A percentile compares a stretch with the other conserved stretches of the same genome.
phyloP scores from a whole-genome alignment of 2,113 vertebrate species.

The Catharus fuscescens region DNA sequence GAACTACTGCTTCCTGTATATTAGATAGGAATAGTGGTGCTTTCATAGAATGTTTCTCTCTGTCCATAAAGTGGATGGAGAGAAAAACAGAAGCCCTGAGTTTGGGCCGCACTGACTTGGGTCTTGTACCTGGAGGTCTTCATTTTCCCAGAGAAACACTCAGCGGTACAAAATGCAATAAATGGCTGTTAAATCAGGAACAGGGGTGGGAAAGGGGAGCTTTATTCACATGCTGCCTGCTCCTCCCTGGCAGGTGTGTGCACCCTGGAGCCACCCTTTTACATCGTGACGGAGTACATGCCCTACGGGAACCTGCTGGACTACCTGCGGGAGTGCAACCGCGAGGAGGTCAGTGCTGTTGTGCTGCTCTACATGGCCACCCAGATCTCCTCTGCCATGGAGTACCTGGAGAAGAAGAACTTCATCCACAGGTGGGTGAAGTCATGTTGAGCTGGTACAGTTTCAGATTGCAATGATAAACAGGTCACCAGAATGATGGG shows the following conservation, averaged over 20 bases:
- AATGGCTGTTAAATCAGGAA: background rate
- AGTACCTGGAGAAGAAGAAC: slow-evolving; percentile 98
- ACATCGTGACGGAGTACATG: slow-evolving; percentile 99
- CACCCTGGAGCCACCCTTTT: slow-evolving; percentile 96
- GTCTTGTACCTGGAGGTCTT: background rate
- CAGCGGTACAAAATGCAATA: fast-evolving
- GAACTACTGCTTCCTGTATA: background rate
- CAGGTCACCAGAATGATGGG: background rate
- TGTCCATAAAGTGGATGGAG: background rate
- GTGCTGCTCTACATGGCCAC: slow-evolving; percentile 99
- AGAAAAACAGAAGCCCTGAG: background rate
- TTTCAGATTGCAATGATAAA: background rate
- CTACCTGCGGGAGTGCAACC: slow-evolving; percentile 93
- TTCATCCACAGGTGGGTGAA: slow-evolving; percentile 92
- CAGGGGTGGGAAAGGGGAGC: background rate
- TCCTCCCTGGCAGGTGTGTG: slow-evolving; percentile 86
- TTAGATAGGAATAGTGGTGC: background rate
- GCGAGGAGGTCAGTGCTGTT: slow-evolving; percentile 94
- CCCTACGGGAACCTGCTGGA: slow-evolving; percentile 96
- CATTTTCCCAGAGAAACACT: background rate
- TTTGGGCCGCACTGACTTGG: background rate
- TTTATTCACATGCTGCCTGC: background rate
- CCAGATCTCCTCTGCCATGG: slow-evolving; percentile 99
- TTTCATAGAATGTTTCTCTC: background rate
- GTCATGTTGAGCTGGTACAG: background rate